A percentile compares a stretch with the other conserved stretches of the same genome.
These are phyloP conservation scores for Aporophyla lueneburgensis DNA, from an alignment of 2,888 invertebrate species.

Conservation along the genomic window DNA sequence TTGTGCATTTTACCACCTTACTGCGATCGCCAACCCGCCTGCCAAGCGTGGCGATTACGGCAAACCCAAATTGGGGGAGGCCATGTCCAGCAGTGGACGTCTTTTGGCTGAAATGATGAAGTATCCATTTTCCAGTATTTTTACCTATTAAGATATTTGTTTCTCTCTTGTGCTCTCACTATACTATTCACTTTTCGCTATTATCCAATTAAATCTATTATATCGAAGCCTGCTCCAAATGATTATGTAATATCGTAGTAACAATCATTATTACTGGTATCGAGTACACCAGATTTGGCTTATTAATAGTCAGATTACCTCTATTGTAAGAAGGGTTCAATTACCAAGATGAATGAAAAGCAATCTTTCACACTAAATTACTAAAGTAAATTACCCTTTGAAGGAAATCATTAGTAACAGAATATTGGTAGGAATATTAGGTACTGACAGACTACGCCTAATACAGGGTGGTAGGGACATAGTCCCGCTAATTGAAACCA, in stretches of 20 bases:
- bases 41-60: too few species aligned
- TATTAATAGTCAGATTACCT: conserved; percentile 35
- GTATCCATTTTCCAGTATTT: too few species aligned
- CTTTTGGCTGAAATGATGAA: not conserved
- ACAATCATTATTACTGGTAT: conserved; percentile 13
- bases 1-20: too few species aligned
- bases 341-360: conserved; percentile 44
- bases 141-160: too few species aligned
- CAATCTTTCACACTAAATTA: conserved; percentile 38
- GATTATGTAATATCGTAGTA: not conserved
- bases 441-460: not conserved
- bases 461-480: not conserved
- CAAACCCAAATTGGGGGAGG: too few species aligned
- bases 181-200: too few species aligned
- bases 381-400: conserved; percentile 30
- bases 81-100: too few species aligned
- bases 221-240: not conserved
- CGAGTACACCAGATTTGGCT: not conserved
- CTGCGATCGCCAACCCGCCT: too few species aligned
- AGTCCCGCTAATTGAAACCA: too few species aligned
- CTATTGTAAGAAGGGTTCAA: conserved; percentile 35
- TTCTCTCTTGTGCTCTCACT: too few species aligned
- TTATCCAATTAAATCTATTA: not conserved
- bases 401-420: conserved; percentile 38
- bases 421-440: conserved; percentile 2